Conservation (phyloP, 2,888 invertebrate species). For the Pollenia griseotomentosa region DNA sequence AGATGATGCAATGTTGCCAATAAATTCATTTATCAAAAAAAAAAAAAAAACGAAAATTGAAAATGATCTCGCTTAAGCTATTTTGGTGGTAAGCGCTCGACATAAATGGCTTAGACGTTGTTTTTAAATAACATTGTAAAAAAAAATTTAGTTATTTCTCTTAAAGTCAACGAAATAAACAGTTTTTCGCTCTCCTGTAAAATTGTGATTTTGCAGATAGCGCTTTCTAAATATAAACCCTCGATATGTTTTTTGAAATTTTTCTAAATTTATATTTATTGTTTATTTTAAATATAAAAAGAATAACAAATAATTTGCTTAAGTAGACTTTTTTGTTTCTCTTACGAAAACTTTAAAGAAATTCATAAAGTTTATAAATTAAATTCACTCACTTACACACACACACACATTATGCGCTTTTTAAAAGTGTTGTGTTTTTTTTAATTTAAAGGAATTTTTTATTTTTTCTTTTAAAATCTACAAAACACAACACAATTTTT, state of each 20-base stretch:
- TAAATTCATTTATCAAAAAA: too few species aligned
- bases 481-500: slow-evolving; percentile 56
- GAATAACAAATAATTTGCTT: slow-evolving; percentile 26
- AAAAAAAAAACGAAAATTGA: too few species aligned
- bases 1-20: too few species aligned
- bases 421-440: slow-evolving; percentile 49
- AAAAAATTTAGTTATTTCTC: too few species aligned
- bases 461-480: neutral
- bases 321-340: slow-evolving; percentile 43
- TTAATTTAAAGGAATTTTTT: neutral
- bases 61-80: too few species aligned
- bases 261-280: neutral
- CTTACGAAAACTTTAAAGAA: neutral
- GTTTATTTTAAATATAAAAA: slow-evolving; percentile 5
- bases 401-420: slow-evolving; percentile 46
- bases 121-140: too few species aligned
- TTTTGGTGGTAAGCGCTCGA: too few species aligned
- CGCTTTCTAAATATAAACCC: too few species aligned
- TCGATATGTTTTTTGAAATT: slow-evolving; percentile 35
- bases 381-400: neutral
- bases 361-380: neutral
- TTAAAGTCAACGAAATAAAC: too few species aligned
- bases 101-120: too few species aligned
- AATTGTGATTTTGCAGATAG: too few species aligned
- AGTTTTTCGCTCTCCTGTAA: too few species aligned